phyloP scores from a whole-genome alignment of 2,888 invertebrate genomes.

The Desoria tigrina region DNA sequence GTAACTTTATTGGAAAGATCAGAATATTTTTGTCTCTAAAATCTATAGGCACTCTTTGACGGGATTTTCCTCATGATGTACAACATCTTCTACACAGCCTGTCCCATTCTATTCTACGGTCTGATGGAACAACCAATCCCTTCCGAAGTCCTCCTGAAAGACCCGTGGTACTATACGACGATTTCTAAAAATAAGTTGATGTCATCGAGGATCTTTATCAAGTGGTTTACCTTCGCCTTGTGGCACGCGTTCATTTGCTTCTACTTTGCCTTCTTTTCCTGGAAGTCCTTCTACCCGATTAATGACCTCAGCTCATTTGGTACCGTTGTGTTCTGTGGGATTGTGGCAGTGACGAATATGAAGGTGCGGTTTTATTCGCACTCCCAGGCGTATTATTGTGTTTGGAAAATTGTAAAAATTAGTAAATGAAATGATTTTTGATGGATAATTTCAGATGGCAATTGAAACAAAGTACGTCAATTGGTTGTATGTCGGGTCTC shows the following conservation, averaged over 20 bases:
- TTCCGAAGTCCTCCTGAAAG: conserved; percentile 61
- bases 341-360: conserved; percentile 64
- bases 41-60: conserved; percentile 68
- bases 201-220: conserved; percentile 64
- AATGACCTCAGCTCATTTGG: conserved; percentile 64
- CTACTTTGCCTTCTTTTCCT: conserved; percentile 59
- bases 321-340: conserved; percentile 63
- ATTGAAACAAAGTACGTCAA: conserved; percentile 67
- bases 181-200: conserved; percentile 67
- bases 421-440: neutral
- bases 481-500: conserved; percentile 60
- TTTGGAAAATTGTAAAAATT: conserved; percentile 11
- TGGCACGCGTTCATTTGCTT: conserved; percentile 70
- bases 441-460: conserved; percentile 58
- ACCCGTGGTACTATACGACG: conserved; percentile 69
- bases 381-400: neutral
- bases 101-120: conserved; percentile 72
- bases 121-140: conserved; percentile 73
- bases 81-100: conserved; percentile 74
- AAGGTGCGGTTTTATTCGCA: conserved; percentile 57
- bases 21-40: no score
- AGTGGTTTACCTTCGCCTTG: conserved; percentile 63
- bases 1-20: neutral
- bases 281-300: conserved; percentile 49
- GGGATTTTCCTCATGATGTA: conserved; percentile 73